These are phyloP conservation scores for Thamnophis sirtalis DNA, from an alignment of 2,113 vertebrate genomes.

Conservation along the genomic window DNA sequence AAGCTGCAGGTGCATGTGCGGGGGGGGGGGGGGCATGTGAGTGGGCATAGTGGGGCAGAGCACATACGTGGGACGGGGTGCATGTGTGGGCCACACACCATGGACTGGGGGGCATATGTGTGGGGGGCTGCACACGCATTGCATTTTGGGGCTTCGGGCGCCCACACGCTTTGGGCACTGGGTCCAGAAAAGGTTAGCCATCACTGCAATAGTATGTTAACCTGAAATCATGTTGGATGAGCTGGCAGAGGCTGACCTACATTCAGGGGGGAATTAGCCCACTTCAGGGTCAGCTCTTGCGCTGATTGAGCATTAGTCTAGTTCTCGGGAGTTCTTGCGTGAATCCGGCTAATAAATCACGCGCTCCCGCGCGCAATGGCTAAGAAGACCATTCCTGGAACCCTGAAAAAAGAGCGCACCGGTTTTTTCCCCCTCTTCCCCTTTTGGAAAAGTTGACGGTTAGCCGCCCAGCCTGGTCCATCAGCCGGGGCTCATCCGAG, in stretches of 20 bases:
- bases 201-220: background rate
- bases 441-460: background rate
- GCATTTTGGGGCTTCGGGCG: too few species aligned
- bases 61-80: too few species aligned
- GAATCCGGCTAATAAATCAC: background rate
- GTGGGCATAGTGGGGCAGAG: too few species aligned
- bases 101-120: too few species aligned
- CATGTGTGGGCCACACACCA: too few species aligned
- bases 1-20: too few species aligned
- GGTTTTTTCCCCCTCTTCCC: background rate
- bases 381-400: background rate
- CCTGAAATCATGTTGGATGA: background rate
- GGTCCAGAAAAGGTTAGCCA: too few species aligned
- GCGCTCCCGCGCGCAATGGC: background rate
- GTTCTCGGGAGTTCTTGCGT: background rate
- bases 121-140: too few species aligned
- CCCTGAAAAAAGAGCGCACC: background rate
- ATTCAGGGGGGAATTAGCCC: background rate
- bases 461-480: background rate
- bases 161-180: too few species aligned
- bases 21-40: too few species aligned
- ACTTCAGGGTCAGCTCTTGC: background rate
- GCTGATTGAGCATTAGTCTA: background rate
- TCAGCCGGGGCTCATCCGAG: too few species aligned
- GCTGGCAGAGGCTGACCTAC: background rate